These are phyloP conservation scores for Oreochromis tanganicae DNA, from an alignment of 2,113 vertebrate genomes.

Conservation along the genomic window DNA sequence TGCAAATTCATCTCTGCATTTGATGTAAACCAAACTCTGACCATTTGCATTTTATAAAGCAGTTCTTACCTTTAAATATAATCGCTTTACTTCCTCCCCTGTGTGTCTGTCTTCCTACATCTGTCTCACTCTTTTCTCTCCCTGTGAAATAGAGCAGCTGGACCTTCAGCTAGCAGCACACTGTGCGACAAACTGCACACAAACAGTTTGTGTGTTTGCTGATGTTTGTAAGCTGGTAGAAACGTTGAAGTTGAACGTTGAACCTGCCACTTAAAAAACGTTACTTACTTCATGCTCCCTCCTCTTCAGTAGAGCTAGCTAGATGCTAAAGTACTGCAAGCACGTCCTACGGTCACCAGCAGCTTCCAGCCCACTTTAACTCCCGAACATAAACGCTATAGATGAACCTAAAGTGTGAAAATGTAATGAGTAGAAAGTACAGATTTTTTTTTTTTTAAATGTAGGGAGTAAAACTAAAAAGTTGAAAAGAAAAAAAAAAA, in stretches of 20 bases:
- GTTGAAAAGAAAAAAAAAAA: background rate
- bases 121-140: background rate
- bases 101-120: background rate
- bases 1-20: background rate
- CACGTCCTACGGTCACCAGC: background rate
- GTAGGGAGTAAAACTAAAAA: background rate
- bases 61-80: background rate
- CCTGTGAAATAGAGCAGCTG: background rate
- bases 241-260: background rate
- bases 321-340: background rate
- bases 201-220: background rate
- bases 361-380: background rate
- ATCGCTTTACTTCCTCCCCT: background rate
- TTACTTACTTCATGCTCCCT: background rate
- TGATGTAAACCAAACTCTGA: background rate
- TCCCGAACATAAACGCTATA: accelerated
- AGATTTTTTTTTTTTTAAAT: background rate
- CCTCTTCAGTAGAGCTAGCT: background rate
- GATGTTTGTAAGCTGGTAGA: background rate
- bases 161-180: background rate
- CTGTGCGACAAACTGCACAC: background rate
- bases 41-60: background rate
- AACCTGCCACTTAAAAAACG: background rate
- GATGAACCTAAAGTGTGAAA: background rate
- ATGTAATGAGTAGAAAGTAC: background rate